These are phyloP conservation scores for Phorcus lineatus DNA, from an alignment of 2,888 invertebrate species.

Conservation along the genomic window DNA sequence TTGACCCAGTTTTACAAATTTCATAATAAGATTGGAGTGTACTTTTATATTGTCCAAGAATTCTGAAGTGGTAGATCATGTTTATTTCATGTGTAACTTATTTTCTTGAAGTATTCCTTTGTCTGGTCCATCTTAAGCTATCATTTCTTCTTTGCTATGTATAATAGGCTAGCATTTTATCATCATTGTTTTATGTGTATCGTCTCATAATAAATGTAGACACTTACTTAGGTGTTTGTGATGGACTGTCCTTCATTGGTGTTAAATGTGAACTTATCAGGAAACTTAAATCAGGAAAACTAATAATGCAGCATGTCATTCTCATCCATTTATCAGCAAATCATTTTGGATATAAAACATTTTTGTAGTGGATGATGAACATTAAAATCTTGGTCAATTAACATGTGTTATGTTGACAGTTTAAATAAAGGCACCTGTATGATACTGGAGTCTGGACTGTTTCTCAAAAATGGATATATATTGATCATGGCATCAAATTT, in stretches of 20 bases:
- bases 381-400: conserved; percentile 6
- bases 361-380: conserved; percentile 17
- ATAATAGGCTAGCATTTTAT: conserved; percentile 26
- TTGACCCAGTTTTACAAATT: conserved; percentile 32
- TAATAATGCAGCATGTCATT: conserved; percentile 1
- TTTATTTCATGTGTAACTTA: conserved; percentile 14
- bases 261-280: conserved; percentile 20
- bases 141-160: conserved; percentile 25
- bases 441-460: no score
- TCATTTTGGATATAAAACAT: conserved; percentile 9
- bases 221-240: conserved; percentile 22
- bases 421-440: no score
- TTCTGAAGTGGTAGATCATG: conserved; percentile 6
- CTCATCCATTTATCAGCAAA: neutral
- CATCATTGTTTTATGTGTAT: conserved; percentile 27
- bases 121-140: conserved; percentile 25
- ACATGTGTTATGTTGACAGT: conserved; percentile 28
- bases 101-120: neutral
- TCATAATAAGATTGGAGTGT: conserved; percentile 33
- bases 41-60: conserved; percentile 28
- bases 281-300: conserved; percentile 12
- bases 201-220: conserved; percentile 27
- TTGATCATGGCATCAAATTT: no score
- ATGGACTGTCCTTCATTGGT: conserved; percentile 20
- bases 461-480: no score